phyloP scores from a whole-genome alignment of 2,113 vertebrate genomes.

The Acanthisitta chloris region DNA sequence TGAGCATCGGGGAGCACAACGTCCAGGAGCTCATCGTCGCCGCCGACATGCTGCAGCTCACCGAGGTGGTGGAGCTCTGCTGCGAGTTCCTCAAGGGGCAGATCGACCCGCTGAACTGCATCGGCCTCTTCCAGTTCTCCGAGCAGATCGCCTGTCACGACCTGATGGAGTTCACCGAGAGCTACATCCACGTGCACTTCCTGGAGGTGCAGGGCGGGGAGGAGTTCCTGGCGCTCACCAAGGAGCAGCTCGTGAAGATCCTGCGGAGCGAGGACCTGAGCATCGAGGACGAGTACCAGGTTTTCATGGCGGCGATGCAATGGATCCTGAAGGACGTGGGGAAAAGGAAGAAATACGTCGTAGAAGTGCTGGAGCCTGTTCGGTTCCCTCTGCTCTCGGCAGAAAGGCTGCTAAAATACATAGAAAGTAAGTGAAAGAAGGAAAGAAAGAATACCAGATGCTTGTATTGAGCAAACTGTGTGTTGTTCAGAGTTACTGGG shows the following conservation, averaged over 20 bases:
- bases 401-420: constrained; percentile 91
- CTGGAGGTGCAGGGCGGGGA: constrained; percentile 86
- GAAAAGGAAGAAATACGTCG: constrained; percentile 88
- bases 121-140: constrained; percentile 94
- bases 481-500: background rate
- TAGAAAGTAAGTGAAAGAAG: constrained; percentile 82
- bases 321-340: constrained; percentile 91
- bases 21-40: constrained; percentile 94
- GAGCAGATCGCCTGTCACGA: constrained; percentile 92
- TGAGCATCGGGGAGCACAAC: constrained; percentile 86
- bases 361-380: constrained; percentile 91
- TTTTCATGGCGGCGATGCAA: constrained; percentile 91
- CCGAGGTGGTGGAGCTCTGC: constrained; percentile 90
- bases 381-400: constrained; percentile 91
- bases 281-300: constrained; percentile 97
- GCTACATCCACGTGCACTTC: constrained; percentile 93
- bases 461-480: background rate
- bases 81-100: constrained; percentile 93
- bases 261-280: constrained; percentile 91
- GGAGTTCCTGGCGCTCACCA: constrained; percentile 87
- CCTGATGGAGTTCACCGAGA: constrained; percentile 90
- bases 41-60: constrained; percentile 95
- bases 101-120: constrained; percentile 91
- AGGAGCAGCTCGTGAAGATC: constrained; percentile 89
- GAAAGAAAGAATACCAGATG: background rate